A percentile compares a stretch with the other conserved stretches of the same genome.
Evolutionary conservation across 2,888 invertebrate species (phyloP).

Genomic region (Mayetiola destructor): DNA sequence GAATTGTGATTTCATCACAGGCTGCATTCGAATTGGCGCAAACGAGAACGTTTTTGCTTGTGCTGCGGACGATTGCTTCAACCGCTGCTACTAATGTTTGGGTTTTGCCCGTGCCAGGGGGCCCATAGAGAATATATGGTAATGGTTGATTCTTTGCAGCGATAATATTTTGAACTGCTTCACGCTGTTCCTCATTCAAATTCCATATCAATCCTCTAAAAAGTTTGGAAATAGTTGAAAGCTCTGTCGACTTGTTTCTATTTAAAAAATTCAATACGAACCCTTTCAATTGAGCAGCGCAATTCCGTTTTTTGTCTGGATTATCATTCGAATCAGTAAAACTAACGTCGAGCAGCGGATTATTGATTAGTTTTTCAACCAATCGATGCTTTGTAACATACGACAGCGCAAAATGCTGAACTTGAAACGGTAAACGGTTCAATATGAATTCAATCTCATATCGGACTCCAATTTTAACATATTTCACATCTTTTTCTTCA

Average conservation of each 20-base stretch:
- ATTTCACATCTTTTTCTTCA: background rate
- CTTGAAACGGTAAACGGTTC: background rate
- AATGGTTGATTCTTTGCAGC: slow-evolving; percentile 44
- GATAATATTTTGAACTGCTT: slow-evolving; percentile 52
- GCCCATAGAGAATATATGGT: slow-evolving; percentile 76
- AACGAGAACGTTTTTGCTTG: slow-evolving; percentile 38
- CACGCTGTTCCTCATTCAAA: slow-evolving; percentile 45
- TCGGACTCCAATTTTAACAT: no score
- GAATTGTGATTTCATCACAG: slow-evolving; percentile 48
- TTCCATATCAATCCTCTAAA: background rate
- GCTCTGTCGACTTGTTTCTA: background rate
- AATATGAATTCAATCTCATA: background rate
- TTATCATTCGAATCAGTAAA: background rate
- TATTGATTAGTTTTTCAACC: background rate
- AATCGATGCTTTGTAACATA: background rate
- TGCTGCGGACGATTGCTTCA: slow-evolving; percentile 22
- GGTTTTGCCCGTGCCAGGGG: slow-evolving; percentile 63
- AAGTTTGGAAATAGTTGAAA: background rate
- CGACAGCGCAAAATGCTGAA: slow-evolving; percentile 2
- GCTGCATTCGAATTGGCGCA: slow-evolving; percentile 59
- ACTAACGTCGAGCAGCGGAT: background rate
- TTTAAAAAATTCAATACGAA: background rate
- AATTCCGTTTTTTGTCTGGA: background rate
- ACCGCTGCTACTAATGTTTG: slow-evolving; percentile 56
- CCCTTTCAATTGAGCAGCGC: background rate